Base-by-base conservation (phyloP, 1,140 invertebrate genomes). In the Macrobrachium nipponense region DNA sequence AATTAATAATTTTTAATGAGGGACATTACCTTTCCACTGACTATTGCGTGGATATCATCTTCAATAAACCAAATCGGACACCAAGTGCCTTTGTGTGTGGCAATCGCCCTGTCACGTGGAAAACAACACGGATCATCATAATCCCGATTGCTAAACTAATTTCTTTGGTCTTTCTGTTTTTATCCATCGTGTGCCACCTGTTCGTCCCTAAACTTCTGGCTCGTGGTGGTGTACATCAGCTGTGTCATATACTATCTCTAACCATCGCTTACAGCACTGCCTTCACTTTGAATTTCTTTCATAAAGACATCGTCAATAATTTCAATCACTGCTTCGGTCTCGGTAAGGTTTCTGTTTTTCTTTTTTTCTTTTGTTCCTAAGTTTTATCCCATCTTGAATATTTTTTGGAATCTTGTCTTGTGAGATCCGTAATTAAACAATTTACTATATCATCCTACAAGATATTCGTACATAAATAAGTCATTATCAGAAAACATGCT, bases 231-330 rank as follows among this genome's bases (percentile, higher is more conserved):
- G 70, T 64, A 51, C 79, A 79, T 43, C 82, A 85, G 44, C 36
- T 85, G 23, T 85, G 62, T 18, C 76, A 85, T 51, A 75, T 79
- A 1, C 20, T 79, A 11, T 85, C 82, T 18, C 82, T 85, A 15
- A 72, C 78, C 36, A 12, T 79, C 17, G 82, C 75, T 14, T 85
- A 61, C 58, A 11, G 36, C 7, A n/a, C 20, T 0, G 15, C 8
- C 15, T 15, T 85, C 2, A 12, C 15, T 2, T 61, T 77, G 51
- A 12, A 59, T 5, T 18, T 43, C 20, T 15, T 72, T n/a, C 70
- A 44, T 23, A 72, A 44, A 5, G 2, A 51, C 51, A 0, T 51
- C 0, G 0, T 6, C 0, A 20, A n/a, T 44, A 10, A 43, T 3
- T 8, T 5, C 11, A 1, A 20, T 10, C 5, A 20, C 4, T 85